These are phyloP conservation scores for Sarcophaga variegata DNA, from an alignment of 2,888 invertebrate species.

Conservation along the genomic window DNA sequence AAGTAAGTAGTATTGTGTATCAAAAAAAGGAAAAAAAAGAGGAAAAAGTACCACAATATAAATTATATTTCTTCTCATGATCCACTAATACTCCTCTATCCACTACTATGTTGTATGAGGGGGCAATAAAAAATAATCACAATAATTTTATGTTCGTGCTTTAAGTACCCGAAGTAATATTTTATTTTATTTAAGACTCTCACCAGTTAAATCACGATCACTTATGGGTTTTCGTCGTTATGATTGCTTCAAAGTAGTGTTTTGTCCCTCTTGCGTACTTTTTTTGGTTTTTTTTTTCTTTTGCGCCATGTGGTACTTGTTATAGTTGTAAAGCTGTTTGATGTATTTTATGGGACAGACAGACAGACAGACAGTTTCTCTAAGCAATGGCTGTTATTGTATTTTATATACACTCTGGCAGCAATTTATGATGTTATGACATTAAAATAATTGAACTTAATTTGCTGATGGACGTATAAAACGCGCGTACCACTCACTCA, in stretches of 20 bases:
- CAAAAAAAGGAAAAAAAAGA: neutral
- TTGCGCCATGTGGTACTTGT: conserved; percentile 43
- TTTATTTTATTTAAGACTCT: conserved; percentile 68
- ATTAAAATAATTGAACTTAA: conserved; percentile 70
- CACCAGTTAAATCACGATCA: conserved; percentile 70
- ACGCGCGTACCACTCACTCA: conserved; percentile 58
- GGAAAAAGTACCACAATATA: conserved; percentile 1
- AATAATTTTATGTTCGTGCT: conserved; percentile 69
- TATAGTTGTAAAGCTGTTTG: neutral
- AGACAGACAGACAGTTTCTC: conserved; percentile 28
- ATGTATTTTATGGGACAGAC: neutral
- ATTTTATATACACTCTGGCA: conserved; percentile 61
- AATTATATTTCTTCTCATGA: conserved; percentile 63
- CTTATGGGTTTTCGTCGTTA: conserved; percentile 28
- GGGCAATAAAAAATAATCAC: conserved; percentile 49
- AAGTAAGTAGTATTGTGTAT: neutral
- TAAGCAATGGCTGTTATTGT: conserved; percentile 53
- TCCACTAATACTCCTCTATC: conserved; percentile 22
- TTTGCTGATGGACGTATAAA: conserved; percentile 69
- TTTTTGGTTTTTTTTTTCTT: conserved; percentile 18
- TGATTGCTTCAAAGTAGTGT: no score
- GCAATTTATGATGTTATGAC: conserved; percentile 70
- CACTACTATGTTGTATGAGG: neutral
- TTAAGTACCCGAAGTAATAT: conserved; percentile 64
- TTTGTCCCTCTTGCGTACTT: conserved; percentile 1